Conservation (phyloP, 2,113 vertebrate genomes). For the Motacilla alba region DNA sequence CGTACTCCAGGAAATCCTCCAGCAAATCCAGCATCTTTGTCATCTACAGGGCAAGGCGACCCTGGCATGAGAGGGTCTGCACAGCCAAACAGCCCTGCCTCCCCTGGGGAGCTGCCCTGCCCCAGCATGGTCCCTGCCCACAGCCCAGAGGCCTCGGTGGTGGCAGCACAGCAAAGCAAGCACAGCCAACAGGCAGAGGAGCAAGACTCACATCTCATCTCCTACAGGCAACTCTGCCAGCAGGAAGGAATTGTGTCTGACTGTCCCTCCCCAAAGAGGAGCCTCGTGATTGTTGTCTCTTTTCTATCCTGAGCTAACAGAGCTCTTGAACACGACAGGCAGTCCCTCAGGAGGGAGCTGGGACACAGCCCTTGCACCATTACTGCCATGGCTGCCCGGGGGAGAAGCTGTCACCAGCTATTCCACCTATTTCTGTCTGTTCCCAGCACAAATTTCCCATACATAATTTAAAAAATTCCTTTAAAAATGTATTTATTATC, state of each 20-base stretch:
- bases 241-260: not conserved
- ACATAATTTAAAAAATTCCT: not conserved
- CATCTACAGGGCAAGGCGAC: slow-evolving; percentile 78
- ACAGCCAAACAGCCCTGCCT: not conserved
- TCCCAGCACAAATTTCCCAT: not conserved
- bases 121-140: fast-evolving
- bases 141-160: not conserved
- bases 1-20: slow-evolving; percentile 94
- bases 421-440: not conserved
- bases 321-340: not conserved
- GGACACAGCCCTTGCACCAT: not conserved
- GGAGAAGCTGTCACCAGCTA: not conserved
- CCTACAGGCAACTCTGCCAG: not conserved
- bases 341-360: not conserved
- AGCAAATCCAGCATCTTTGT: slow-evolving; percentile 98
- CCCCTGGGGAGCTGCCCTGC: not conserved
- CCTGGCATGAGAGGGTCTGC: not conserved
- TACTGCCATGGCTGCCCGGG: not conserved
- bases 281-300: not conserved
- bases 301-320: not conserved
- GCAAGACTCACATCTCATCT: fast-evolving
- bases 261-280: fast-evolving
- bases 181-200: not conserved
- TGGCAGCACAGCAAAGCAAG: fast-evolving
- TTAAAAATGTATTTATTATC: not conserved